Conservation (phyloP, 2,113 vertebrate species). For the Melanotaenia duboulayi region DNA sequence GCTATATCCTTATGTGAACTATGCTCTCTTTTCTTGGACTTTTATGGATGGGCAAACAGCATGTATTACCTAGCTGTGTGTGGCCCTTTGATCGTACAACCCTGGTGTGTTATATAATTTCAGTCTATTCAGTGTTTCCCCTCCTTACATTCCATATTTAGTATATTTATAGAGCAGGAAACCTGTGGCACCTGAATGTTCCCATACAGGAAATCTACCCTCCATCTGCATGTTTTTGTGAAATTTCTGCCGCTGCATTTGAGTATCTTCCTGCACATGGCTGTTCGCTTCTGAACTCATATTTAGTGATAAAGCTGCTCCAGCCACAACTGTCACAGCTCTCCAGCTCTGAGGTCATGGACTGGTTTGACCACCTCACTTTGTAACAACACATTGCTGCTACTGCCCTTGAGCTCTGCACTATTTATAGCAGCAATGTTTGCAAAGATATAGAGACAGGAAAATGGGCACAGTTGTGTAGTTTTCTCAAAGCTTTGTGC, state of each 20-base stretch:
- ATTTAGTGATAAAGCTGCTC: conserved; percentile 27
- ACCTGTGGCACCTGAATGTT: conserved; percentile 68
- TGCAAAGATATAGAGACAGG: conserved; percentile 61
- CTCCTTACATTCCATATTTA: conserved; percentile 67
- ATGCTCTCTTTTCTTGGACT: conserved; percentile 61
- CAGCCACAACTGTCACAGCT: conserved; percentile 54
- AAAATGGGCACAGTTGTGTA: conserved; percentile 25
- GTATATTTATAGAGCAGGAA: conserved; percentile 76
- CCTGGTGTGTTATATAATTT: conserved; percentile 58
- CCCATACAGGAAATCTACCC: conserved; percentile 62
- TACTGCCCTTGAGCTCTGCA: conserved; percentile 56
- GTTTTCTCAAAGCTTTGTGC: conserved; percentile 19
- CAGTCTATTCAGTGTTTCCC: conserved; percentile 34
- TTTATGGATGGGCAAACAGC: conserved; percentile 77
- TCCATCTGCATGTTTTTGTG: conserved; percentile 47
- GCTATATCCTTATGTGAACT: conserved; percentile 54
- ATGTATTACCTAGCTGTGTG: conserved; percentile 57
- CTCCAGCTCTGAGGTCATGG: conserved; percentile 61
- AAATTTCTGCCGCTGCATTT: conserved; percentile 39
- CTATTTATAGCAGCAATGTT: conserved; percentile 74
- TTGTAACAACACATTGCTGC: conserved; percentile 62
- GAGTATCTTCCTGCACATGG: conserved; percentile 21
- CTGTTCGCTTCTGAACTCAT: conserved; percentile 18
- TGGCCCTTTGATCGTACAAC: conserved; percentile 52
- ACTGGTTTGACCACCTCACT: conserved; percentile 72